Evolutionary conservation across 2,113 vertebrate genomes (phyloP), one percentile per base, ranked within the genome.

Genomic region (Gambusia holbrooki): DNA sequence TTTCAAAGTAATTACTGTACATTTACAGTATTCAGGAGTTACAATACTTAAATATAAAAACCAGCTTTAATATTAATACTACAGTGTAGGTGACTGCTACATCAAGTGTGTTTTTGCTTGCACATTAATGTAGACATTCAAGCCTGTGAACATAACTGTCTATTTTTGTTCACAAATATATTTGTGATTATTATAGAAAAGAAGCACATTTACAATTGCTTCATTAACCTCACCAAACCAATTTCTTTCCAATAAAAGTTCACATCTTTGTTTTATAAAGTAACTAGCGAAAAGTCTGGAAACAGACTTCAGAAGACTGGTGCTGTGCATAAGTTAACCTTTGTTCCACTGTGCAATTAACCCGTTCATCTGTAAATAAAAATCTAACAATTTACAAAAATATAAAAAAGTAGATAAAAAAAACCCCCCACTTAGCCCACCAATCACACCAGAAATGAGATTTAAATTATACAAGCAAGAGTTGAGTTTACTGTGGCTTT

Each of bases 21-120:
- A 84, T 84, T 79, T 51, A 77, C 48, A 66, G 33, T 35, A 35
- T 35, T 22, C 27, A n/a, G 3, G 10, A 40, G 25, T 73, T 73
- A 30, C 4, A 76, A 62, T 22, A 69, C 51, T 78, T 6, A 48
- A 63, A 66, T 65, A 62, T 22, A 54, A 82, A 22, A 77, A 77
- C 48, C 42, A 25, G 28, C 12, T 63, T 64, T 58, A 32, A 30
- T 37, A 35, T 69, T n/a, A 42, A 32, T 35, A 75, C 58, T 63
- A 60, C 12, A 0, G 25, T 54, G 42, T 60, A 37, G 62, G 2
- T 70, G 27, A 58, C 25, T 45, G 27, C 71, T 72, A 33, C 6
- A 71, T 28, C 58, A 33, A 76, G 35, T 22, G 17, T 58, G 33
- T 81, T 58, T 58, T 71, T 32, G n/a, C 42, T 58, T 27, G 10